Evolutionary conservation across 1,140 invertebrate species (phyloP).

Genomic region (Phymastichus coffea): DNA sequence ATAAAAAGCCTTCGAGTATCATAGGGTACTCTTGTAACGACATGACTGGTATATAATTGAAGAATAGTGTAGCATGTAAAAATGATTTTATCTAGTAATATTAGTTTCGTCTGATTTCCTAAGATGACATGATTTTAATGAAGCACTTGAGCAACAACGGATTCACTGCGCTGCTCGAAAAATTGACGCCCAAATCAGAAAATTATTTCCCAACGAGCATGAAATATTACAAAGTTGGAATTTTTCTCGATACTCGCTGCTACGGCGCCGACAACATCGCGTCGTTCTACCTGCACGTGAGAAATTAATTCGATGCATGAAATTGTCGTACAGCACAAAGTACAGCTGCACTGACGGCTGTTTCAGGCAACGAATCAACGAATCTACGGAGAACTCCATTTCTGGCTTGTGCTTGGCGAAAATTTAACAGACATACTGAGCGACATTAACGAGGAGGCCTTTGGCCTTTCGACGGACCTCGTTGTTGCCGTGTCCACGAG

Average conservation of each 20-base stretch:
- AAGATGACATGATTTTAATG: neutral
- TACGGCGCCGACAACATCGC: neutral
- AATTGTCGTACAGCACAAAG: no score
- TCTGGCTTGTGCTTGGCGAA: conserved; percentile 6
- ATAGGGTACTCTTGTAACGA: neutral
- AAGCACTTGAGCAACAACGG: neutral
- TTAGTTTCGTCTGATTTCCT: neutral
- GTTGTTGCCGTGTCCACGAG: neutral
- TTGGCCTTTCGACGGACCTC: conserved; percentile 12
- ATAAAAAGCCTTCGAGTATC: neutral
- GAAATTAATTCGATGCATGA: neutral
- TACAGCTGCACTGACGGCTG: no score
- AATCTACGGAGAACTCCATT: conserved; percentile 13
- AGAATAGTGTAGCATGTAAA: no score
- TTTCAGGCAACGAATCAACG: conserved; percentile 10
- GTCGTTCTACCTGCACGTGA: neutral
- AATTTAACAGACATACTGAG: neutral
- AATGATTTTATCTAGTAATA: no score
- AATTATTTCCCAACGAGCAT: neutral
- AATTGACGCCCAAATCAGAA: no score
- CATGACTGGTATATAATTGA: no score
- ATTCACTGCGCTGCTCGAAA: neutral
- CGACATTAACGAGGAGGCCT: neutral
- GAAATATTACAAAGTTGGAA: neutral
- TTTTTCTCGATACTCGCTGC: neutral